These are phyloP conservation scores for Lasioglossum malachurum DNA, from an alignment of 2,888 invertebrate species.

Conservation along the genomic window DNA sequence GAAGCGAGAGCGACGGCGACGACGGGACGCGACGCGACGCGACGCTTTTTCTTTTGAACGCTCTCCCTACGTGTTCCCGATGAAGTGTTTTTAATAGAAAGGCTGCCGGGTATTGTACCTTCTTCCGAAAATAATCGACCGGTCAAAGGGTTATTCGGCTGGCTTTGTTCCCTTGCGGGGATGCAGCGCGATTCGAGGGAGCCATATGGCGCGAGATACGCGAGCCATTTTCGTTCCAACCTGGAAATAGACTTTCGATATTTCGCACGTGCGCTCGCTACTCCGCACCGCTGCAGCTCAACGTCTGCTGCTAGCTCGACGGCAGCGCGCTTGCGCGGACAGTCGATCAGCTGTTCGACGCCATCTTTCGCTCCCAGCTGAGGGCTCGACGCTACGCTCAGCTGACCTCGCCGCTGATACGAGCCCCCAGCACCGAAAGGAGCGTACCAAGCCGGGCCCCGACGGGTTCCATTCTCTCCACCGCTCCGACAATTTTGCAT, in stretches of 20 bases:
- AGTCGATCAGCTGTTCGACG: constrained; percentile 82
- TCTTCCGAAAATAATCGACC: constrained; percentile 53
- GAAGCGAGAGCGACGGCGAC: neutral
- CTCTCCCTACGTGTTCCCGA: constrained; percentile 9
- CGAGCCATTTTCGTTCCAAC: constrained; percentile 59
- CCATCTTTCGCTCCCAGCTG: constrained; percentile 82
- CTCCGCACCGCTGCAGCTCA: constrained; percentile 1
- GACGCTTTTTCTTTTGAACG: neutral
- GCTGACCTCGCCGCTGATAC: constrained; percentile 81
- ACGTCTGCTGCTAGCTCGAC: constrained; percentile 49
- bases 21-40: neutral
- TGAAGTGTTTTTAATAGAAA: constrained; percentile 36
- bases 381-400: constrained; percentile 78
- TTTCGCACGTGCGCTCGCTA: constrained; percentile 56
- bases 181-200: constrained; percentile 26
- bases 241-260: constrained; percentile 65
- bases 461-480: neutral
- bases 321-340: constrained; percentile 73
- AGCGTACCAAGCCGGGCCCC: constrained; percentile 40
- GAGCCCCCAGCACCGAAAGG: constrained; percentile 64
- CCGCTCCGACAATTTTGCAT: neutral
- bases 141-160: constrained; percentile 53
- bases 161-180: constrained; percentile 39
- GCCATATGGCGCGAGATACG: constrained; percentile 59
- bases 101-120: constrained; percentile 40